Evolutionary conservation across 2,797 vertebrate species (phyloP).

Genomic region (Alectoris magna): DNA sequence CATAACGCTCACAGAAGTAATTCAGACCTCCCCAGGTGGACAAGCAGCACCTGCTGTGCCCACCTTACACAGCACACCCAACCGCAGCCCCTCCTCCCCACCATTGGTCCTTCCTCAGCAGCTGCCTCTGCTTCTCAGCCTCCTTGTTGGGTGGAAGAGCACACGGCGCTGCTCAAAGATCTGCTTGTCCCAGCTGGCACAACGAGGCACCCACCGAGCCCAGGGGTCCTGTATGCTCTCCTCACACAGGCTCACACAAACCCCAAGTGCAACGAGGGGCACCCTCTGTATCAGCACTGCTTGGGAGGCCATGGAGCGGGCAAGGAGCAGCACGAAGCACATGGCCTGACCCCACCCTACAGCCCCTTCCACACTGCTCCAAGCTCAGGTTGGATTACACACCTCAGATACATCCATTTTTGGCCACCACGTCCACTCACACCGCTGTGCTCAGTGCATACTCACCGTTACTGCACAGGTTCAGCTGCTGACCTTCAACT

Average conservation of each 20-base stretch:
- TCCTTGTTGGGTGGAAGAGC: neutral
- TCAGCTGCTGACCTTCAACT: neutral
- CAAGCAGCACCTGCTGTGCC: neutral
- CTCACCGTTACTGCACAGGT: fast-evolving
- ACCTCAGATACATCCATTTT: fast-evolving
- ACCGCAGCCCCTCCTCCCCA: neutral
- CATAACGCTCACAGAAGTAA: neutral
- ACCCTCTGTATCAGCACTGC: no score
- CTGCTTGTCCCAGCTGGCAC: neutral
- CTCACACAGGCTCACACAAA: no score
- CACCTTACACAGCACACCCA: neutral
- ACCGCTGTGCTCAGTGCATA: neutral
- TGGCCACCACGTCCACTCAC: fast-evolving
- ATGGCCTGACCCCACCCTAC: fast-evolving
- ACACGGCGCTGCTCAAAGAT: neutral
- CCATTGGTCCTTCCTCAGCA: neutral
- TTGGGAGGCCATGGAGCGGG: no score
- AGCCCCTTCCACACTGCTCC: fast-evolving
- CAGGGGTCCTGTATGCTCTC: fast-evolving
- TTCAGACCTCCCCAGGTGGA: neutral
- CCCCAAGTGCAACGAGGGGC: no score
- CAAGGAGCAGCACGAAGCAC: no score
- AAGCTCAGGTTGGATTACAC: fast-evolving
- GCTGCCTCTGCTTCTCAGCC: neutral
- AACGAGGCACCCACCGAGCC: neutral